Evolutionary conservation across 2,797 vertebrate species (phyloP).

Genomic region (Thripadectes ignobilis): DNA sequence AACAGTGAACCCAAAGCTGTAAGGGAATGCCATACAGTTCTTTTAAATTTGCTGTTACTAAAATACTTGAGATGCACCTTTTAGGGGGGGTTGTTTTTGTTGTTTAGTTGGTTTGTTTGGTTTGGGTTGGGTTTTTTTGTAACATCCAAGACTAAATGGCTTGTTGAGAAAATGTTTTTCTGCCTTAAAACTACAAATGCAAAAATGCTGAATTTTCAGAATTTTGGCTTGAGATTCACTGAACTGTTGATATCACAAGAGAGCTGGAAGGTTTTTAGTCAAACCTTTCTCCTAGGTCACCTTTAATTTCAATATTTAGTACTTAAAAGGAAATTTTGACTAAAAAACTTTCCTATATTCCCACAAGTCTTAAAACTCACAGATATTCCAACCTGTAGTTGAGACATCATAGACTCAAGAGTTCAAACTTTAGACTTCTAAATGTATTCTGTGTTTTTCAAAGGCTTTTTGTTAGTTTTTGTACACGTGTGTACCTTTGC

Average conservation of each 20-base stretch:
- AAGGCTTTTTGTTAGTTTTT: background rate
- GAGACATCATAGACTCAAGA: background rate
- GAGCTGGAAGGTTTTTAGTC: background rate
- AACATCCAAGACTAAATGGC: background rate
- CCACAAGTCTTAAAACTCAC: background rate
- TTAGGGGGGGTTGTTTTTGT: background rate
- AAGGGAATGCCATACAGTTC: background rate
- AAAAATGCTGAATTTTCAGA: background rate
- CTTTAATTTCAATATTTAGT: background rate
- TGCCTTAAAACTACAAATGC: slow-evolving; percentile 39
- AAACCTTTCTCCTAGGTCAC: background rate
- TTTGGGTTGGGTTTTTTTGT: background rate
- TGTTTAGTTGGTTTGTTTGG: background rate
- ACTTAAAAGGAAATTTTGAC: background rate
- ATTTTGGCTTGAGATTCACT: background rate
- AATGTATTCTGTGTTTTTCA: background rate
- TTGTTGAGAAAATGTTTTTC: background rate
- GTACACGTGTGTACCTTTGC: background rate
- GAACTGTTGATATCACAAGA: background rate
- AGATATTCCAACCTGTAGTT: background rate
- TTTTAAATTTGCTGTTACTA: background rate
- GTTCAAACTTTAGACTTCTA: background rate
- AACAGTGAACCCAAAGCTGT: background rate
- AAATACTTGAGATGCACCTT: background rate
- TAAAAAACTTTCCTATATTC: background rate